Percentiles rank a stretch among this genome's conserved stretches.
Evolutionary conservation across 1,140 invertebrate genomes (phyloP).

Genomic region (Coelopa frigida): DNA sequence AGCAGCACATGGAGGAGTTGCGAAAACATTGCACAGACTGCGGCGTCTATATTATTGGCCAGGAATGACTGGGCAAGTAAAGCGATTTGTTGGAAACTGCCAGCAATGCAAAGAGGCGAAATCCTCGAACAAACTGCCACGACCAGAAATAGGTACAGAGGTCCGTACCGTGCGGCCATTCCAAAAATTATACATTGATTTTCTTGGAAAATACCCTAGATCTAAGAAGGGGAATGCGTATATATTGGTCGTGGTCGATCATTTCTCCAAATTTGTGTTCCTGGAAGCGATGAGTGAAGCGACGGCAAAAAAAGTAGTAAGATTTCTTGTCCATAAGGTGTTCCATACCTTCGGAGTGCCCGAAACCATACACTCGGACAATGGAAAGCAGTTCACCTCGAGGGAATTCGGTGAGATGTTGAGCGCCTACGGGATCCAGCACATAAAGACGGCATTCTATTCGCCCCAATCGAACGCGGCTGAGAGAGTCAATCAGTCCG

Average conservation of each 20-base stretch:
- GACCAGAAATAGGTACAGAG: no score
- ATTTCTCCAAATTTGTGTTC: constrained; percentile 7
- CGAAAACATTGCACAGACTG: no score
- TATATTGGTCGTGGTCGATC: constrained; percentile 12
- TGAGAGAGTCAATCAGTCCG: background rate
- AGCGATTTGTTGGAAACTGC: no score
- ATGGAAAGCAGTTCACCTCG: background rate
- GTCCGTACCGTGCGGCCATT: no score
- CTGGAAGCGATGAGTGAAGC: constrained; percentile 9
- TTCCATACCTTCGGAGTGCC: constrained; percentile 6
- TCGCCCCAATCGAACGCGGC: background rate
- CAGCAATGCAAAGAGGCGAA: no score
- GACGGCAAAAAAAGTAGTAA: background rate
- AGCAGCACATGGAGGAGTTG: no score
- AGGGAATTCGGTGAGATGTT: background rate
- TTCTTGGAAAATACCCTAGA: no score
- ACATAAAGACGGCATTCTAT: background rate
- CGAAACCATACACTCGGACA: background rate
- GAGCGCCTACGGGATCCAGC: background rate
- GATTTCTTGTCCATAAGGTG: constrained; percentile 1
- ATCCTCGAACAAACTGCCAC: no score
- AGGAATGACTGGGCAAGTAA: no score
- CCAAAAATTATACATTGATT: no score
- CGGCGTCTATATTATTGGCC: no score
- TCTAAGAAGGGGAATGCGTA: background rate